phyloP scores from a whole-genome alignment of 2,888 invertebrate species.

The Carpatolechia fugitivella region DNA sequence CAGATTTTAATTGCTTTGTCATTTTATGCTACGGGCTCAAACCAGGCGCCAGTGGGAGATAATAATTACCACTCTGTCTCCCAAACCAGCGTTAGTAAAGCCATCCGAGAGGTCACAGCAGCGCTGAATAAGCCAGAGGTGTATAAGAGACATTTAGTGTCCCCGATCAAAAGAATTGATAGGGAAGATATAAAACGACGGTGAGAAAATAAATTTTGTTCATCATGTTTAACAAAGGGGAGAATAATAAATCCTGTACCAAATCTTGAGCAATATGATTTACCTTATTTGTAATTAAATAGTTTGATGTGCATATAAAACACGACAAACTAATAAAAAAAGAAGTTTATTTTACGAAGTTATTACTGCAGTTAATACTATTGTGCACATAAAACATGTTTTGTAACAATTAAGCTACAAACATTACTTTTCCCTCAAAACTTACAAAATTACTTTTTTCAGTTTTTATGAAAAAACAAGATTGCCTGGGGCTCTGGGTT shows the following conservation, averaged over 20 bases:
- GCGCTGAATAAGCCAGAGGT: conserved; percentile 15
- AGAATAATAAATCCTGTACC: too few species aligned
- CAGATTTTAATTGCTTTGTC: conserved; percentile 16
- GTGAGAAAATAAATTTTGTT: conserved; percentile 1
- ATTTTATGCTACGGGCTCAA: conserved; percentile 17
- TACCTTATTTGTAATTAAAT: too few species aligned
- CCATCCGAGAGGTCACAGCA: conserved; percentile 14
- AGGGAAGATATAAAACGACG: conserved; percentile 8
- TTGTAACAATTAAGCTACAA: too few species aligned
- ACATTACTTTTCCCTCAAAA: too few species aligned
- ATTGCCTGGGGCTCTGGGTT: conserved; percentile 18
- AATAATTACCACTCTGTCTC: not conserved
- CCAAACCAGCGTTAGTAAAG: conserved; percentile 16
- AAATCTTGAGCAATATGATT: too few species aligned
- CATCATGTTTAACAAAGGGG: too few species aligned
- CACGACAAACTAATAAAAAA: too few species aligned
- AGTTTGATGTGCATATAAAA: too few species aligned
- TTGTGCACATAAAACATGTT: too few species aligned
- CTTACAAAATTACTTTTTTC: too few species aligned
- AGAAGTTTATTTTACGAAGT: too few species aligned
- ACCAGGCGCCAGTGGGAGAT: conserved; percentile 17
- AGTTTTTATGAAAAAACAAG: not conserved
- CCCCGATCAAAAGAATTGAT: conserved; percentile 14
- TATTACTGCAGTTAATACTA: too few species aligned
- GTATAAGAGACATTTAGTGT: conserved; percentile 15